phyloP scores from a whole-genome alignment of 2,113 vertebrate genomes.

The Lynx canadensis region DNA sequence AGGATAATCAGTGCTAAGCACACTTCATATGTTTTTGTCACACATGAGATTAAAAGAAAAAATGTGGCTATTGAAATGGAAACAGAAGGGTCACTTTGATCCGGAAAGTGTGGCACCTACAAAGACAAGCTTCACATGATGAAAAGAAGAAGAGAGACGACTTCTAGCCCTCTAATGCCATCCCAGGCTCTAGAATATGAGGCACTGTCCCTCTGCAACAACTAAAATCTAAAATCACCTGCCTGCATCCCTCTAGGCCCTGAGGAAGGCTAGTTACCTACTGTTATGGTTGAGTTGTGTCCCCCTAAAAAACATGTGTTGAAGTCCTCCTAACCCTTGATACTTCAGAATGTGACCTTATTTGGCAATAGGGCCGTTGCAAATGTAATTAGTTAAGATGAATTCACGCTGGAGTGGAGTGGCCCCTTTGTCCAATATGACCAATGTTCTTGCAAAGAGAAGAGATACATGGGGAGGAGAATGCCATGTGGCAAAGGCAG shows the following conservation, averaged over 20 bases:
- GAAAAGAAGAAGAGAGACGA: background rate
- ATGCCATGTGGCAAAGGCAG: background rate
- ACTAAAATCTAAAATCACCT: background rate
- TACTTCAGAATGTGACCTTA: background rate
- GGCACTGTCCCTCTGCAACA: background rate
- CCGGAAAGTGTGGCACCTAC: background rate
- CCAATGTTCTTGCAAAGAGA: background rate
- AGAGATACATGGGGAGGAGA: background rate
- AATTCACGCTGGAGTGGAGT: background rate
- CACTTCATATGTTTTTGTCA: background rate
- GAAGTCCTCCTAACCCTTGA: background rate
- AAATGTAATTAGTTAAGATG: background rate
- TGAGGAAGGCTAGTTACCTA: background rate
- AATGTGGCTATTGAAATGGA: slow-evolving; percentile 22
- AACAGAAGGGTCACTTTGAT: background rate
- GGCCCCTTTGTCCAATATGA: background rate
- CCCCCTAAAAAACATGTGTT: background rate
- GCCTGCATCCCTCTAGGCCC: background rate
- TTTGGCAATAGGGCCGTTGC: background rate
- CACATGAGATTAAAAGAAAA: background rate
- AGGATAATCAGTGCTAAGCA: background rate
- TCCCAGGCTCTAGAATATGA: background rate
- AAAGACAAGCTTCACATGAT: background rate
- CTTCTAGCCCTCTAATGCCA: background rate
- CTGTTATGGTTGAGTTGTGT: background rate